Base-by-base conservation (phyloP, 1,140 invertebrate species). In the Diorhabda elongata region DNA sequence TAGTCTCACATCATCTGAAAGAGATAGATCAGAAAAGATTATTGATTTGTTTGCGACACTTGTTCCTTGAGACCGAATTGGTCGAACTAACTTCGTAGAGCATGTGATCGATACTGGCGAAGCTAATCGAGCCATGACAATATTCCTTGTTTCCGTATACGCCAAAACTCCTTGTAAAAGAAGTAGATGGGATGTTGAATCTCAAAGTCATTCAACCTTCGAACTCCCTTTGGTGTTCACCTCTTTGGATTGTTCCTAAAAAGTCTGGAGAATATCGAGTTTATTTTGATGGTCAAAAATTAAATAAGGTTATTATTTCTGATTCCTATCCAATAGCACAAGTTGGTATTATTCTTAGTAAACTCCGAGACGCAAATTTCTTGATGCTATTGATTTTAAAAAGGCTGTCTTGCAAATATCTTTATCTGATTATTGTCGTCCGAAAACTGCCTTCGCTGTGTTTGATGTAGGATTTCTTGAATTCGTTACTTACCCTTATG, bases 401-500 rank as follows among this genome's bases (percentile, higher is more conserved):
- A 42, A 61, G 6, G 78, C 69, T 0, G 78, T 75, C 66, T 75
- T 62, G 61, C 72, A 75, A 61, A 75, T 74, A 11, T 59, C 3
- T 26, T 43, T 67, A 26, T 5, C 11, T 43, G 26, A 9, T 2
- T 43, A 2, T 6, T 60, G 11, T 9, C 2, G 42, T n/a, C 4
- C 5, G 64, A 26, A 73, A 45, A 75, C 69, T 3, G 75, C 73
- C 0, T 76, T 78, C 63, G 47, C 69, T 2, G 43, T 9, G 43
- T 44, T 66, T n/a, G 69, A 71, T 26, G 8, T 64, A 60, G 71
- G 71, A 2, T 44, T 72, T 7, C 80, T 71, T 64, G 70, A 74
- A 72, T 79, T 71, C 60, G 70, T 65, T 9, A 41, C 67, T 1
- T 77, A 81, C 74, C 74, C 78, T 5, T 80, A 80, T 73, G 80